phyloP scores from a whole-genome alignment of 2,797 vertebrate genomes.

The Hirundo rustica region DNA sequence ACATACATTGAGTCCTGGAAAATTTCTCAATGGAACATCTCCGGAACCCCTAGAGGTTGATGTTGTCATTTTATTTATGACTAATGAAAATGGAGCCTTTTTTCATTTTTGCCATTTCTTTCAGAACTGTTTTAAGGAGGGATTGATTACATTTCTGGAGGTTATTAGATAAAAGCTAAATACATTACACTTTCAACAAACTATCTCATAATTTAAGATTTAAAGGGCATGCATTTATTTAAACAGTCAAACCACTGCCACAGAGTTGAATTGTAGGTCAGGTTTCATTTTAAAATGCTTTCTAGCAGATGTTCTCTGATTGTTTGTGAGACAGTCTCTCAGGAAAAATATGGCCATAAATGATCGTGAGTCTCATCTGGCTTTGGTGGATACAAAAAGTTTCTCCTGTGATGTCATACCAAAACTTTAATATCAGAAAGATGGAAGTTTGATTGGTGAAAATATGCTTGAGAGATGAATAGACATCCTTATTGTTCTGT shows the following conservation, averaged over 20 bases:
- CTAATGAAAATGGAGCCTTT: constrained; percentile 74
- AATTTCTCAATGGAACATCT: constrained; percentile 66
- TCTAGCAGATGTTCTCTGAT: constrained; percentile 73
- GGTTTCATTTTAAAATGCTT: constrained; percentile 76
- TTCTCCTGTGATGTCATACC: constrained; percentile 59
- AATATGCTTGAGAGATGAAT: constrained; percentile 44
- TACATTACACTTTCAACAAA: constrained; percentile 86
- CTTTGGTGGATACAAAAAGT: constrained; percentile 22
- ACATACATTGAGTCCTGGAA: constrained; percentile 28
- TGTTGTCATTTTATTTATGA: constrained; percentile 72
- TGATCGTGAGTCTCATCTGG: constrained; percentile 42
- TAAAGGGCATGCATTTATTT: constrained; percentile 82
- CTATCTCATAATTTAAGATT: constrained; percentile 84
- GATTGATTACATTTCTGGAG: constrained; percentile 78
- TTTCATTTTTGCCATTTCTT: constrained; percentile 73
- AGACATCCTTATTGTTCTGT: constrained; percentile 2
- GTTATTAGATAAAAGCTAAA: constrained; percentile 84
- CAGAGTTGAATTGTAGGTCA: constrained; percentile 82
- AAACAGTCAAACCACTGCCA: constrained; percentile 72
- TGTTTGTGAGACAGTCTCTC: constrained; percentile 74
- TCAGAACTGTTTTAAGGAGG: constrained; percentile 71
- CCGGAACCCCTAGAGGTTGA: constrained; percentile 59
- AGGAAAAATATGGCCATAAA: constrained; percentile 64
- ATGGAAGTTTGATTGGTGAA: constrained; percentile 49
- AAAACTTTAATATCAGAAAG: constrained; percentile 40